Evolutionary conservation across 2,888 invertebrate species (phyloP).

Genomic region (Tholera decimalis): DNA sequence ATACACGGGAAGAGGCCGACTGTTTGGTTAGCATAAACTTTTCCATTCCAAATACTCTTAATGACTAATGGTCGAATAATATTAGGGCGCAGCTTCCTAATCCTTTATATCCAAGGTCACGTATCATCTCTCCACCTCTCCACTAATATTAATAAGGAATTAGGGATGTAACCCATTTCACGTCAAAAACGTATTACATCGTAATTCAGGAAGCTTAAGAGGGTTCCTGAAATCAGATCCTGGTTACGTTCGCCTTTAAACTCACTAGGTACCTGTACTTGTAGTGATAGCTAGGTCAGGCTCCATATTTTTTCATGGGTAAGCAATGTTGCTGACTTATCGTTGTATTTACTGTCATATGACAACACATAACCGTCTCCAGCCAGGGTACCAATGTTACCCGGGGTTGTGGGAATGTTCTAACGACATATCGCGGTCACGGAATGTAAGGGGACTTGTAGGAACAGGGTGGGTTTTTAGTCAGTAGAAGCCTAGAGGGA

Average conservation of each 20-base stretch:
- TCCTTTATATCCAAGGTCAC: background rate
- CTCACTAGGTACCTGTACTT: background rate
- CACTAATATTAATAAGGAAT: conserved; percentile 22
- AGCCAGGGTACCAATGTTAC: too few species aligned
- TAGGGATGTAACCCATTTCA: conserved; percentile 1
- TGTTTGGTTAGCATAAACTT: background rate
- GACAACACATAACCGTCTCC: too few species aligned
- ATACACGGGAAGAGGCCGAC: conserved; percentile 7
- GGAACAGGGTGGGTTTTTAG: too few species aligned
- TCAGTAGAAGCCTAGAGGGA: too few species aligned
- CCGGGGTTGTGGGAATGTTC: too few species aligned
- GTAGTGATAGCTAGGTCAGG: background rate
- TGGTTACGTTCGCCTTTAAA: background rate
- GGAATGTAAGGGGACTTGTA: too few species aligned
- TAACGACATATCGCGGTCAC: too few species aligned
- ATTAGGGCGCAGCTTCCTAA: conserved; percentile 6
- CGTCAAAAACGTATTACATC: conserved; percentile 23
- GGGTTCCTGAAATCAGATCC: background rate
- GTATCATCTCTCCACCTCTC: background rate
- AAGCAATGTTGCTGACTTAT: too few species aligned
- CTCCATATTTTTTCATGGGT: too few species aligned
- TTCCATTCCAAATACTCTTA: background rate
- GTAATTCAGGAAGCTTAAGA: background rate
- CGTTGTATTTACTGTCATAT: too few species aligned
- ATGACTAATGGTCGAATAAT: conserved; percentile 7